Evolutionary conservation across 2,888 invertebrate species (phyloP).

Genomic region (Orchesella flavescens): DNA sequence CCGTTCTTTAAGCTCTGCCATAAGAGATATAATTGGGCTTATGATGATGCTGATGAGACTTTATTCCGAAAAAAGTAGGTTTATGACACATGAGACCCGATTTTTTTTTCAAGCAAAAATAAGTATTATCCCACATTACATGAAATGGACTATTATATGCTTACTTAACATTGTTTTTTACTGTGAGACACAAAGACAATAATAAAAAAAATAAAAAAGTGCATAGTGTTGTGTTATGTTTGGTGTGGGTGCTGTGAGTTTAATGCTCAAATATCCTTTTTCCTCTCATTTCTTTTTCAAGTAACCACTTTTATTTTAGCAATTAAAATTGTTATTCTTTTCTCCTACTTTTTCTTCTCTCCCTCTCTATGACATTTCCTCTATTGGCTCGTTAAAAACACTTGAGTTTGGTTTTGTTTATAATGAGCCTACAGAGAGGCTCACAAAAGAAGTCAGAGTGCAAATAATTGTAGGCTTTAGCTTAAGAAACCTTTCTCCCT

Average conservation of each 20-base stretch:
- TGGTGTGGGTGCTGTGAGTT: too few species aligned
- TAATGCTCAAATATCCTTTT: not conserved
- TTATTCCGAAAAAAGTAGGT: slow-evolving; percentile 46
- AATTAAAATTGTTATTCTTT: not conserved
- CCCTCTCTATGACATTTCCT: slow-evolving; percentile 46
- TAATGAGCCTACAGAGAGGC: not conserved
- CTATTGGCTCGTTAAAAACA: slow-evolving; percentile 24
- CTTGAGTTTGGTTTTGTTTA: not conserved
- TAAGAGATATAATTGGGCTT: too few species aligned
- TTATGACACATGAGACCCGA: slow-evolving; percentile 51
- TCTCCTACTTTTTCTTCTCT: not conserved
- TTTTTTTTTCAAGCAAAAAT: slow-evolving; percentile 16
- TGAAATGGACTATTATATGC: not conserved
- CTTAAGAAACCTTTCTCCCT: too few species aligned
- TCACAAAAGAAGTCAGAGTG: too few species aligned
- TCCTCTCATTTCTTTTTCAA: not conserved
- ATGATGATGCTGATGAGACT: not conserved
- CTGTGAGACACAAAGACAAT: too few species aligned
- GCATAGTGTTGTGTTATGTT: too few species aligned
- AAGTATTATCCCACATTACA: not conserved
- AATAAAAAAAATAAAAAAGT: too few species aligned
- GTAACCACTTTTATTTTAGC: not conserved
- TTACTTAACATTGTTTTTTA: too few species aligned
- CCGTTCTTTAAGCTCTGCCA: too few species aligned
- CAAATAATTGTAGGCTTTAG: too few species aligned